Conservation (phyloP, 2,888 invertebrate genomes). For the Eudemis profundana region DNA sequence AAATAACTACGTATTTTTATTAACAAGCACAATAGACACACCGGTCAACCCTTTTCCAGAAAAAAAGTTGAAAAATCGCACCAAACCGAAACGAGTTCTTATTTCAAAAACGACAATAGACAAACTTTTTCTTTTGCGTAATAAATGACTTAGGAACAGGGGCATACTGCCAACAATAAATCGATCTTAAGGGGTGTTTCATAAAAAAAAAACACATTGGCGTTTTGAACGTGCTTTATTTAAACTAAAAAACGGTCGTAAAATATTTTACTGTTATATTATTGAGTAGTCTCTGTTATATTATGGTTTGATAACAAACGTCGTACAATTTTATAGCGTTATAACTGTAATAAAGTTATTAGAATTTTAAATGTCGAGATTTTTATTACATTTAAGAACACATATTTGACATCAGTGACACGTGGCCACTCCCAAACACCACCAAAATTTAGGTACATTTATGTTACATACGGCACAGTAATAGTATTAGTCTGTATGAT, state of each 20-base stretch:
- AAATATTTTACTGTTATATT: conserved; percentile 56
- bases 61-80: conserved; percentile 59
- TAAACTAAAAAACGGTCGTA: conserved; percentile 50
- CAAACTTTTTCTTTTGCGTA: conserved; percentile 66
- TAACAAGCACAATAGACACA: conserved; percentile 31
- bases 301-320: conserved; percentile 1
- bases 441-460: background rate
- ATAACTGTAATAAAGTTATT: conserved; percentile 22
- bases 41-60: conserved; percentile 40
- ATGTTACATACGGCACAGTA: background rate
- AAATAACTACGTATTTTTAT: conserved; percentile 22
- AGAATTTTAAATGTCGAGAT: background rate
- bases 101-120: conserved; percentile 66
- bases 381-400: conserved; percentile 1
- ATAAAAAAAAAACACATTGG: conserved; percentile 41
- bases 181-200: conserved; percentile 54
- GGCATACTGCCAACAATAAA: conserved; percentile 61
- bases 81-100: conserved; percentile 62
- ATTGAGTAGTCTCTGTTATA: conserved; percentile 49
- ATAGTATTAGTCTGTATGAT: no score
- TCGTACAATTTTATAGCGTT: conserved; percentile 33
- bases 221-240: conserved; percentile 16
- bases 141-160: conserved; percentile 64
- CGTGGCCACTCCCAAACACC: background rate
- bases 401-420: background rate